A percentile compares a stretch with the other conserved stretches of the same genome.
Evolutionary conservation across 2,888 invertebrate species (phyloP).

Genomic region (Proisotoma minuta): DNA sequence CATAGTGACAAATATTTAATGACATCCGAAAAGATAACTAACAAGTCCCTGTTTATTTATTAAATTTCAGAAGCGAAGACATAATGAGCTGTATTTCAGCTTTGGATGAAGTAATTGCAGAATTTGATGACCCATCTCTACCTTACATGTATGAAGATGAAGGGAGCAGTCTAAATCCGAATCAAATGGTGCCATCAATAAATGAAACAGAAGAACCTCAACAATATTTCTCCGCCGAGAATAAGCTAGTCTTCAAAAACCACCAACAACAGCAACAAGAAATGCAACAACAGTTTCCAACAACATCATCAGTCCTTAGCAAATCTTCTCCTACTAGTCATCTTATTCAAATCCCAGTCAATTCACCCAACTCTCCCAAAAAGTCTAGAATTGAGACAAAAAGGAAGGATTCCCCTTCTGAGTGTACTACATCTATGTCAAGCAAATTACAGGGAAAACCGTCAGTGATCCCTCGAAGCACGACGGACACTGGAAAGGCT

Average conservation of each 20-base stretch:
- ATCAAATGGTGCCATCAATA: conserved; percentile 1
- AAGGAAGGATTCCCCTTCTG: background rate
- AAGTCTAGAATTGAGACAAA: too few species aligned
- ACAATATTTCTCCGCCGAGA: background rate
- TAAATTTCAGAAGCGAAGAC: conserved; percentile 45
- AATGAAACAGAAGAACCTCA: background rate
- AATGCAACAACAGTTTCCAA: background rate
- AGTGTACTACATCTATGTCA: background rate
- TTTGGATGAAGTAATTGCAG: conserved; percentile 47
- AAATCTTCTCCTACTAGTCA: background rate
- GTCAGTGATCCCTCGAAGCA: background rate
- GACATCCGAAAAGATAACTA: too few species aligned
- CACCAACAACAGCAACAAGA: background rate
- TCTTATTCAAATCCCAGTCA: conserved; percentile 1
- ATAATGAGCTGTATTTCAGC: conserved; percentile 47
- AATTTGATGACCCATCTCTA: conserved; percentile 46
- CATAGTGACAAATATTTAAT: too few species aligned
- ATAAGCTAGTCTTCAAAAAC: conserved; percentile 2
- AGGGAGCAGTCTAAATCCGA: background rate
- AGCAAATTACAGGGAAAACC: background rate
- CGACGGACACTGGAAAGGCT: background rate
- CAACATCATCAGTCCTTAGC: background rate
- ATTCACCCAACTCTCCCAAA: background rate
- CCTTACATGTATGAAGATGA: conserved; percentile 23
- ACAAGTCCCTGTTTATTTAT: background rate